These are phyloP conservation scores for Diogma glabrata DNA, from an alignment of 2,888 invertebrate species.

Conservation along the genomic window DNA sequence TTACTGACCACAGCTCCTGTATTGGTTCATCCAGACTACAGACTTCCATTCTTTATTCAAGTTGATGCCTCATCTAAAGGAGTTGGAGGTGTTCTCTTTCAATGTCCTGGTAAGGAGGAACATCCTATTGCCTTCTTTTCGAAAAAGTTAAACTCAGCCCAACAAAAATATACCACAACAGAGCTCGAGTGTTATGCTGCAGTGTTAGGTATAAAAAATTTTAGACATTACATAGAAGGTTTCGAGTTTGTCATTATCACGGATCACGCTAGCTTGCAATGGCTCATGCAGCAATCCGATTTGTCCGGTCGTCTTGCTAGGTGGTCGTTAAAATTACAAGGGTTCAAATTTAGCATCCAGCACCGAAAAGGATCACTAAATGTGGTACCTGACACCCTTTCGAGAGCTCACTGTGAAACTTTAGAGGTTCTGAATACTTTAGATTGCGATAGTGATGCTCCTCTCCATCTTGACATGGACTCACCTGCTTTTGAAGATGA, in stretches of 20 bases:
- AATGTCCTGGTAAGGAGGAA: neutral
- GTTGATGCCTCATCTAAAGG: neutral
- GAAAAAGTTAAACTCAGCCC: neutral
- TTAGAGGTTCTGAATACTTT: too few relatives aligned
- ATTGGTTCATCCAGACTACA: neutral
- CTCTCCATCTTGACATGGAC: too few relatives aligned
- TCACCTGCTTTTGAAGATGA: too few relatives aligned
- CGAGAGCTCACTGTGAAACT: too few relatives aligned
- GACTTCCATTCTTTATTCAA: neutral
- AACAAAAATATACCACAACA: neutral
- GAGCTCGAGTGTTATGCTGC: neutral
- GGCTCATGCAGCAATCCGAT: too few relatives aligned
- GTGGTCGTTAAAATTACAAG: too few relatives aligned
- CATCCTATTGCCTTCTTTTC: neutral
- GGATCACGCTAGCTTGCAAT: too few relatives aligned
- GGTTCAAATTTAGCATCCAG: too few relatives aligned
- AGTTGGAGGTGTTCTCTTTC: neutral
- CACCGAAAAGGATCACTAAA: too few relatives aligned
- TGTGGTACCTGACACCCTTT: too few relatives aligned
- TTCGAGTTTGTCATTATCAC: neutral
- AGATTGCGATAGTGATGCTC: too few relatives aligned
- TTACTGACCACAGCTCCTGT: neutral
- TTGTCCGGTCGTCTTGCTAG: too few relatives aligned
- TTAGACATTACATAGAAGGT: neutral
- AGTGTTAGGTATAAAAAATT: neutral